These are phyloP conservation scores for Drosophila saltans DNA, from an alignment of 1,140 invertebrate genomes.

Conservation along the genomic window DNA sequence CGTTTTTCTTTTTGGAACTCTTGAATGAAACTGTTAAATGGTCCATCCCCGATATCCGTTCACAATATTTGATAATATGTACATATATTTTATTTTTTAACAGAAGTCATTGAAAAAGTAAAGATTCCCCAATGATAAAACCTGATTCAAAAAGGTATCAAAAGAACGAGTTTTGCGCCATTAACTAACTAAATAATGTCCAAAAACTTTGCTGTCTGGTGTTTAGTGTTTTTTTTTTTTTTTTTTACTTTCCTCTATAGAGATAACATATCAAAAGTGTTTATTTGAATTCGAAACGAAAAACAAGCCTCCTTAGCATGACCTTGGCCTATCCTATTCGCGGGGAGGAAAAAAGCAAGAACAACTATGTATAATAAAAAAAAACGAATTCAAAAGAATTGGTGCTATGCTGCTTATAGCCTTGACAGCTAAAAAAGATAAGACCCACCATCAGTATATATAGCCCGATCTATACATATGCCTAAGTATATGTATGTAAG, in stretches of 20 bases:
- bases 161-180: too few relatives aligned
- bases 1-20: too few relatives aligned
- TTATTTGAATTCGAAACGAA: background rate
- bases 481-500: background rate
- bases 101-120: too few relatives aligned
- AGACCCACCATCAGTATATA: background rate
- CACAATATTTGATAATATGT: too few relatives aligned
- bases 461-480: background rate
- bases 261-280: background rate
- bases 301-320: slow-evolving; percentile 19
- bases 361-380: slow-evolving; percentile 1
- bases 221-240: background rate
- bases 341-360: slow-evolving; percentile 13
- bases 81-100: too few relatives aligned
- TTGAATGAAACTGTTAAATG: too few relatives aligned
- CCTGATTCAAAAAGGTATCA: too few relatives aligned
- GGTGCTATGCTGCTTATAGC: background rate
- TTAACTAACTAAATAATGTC: too few relatives aligned
- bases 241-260: background rate
- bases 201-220: background rate
- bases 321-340: slow-evolving; percentile 21
- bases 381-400: background rate
- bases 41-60: too few relatives aligned
- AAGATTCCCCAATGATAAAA: too few relatives aligned
- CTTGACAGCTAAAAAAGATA: slow-evolving; percentile 5